Evolutionary conservation across 1,140 invertebrate species (phyloP).

Genomic region (Pseudomyrmex cubaensis): DNA sequence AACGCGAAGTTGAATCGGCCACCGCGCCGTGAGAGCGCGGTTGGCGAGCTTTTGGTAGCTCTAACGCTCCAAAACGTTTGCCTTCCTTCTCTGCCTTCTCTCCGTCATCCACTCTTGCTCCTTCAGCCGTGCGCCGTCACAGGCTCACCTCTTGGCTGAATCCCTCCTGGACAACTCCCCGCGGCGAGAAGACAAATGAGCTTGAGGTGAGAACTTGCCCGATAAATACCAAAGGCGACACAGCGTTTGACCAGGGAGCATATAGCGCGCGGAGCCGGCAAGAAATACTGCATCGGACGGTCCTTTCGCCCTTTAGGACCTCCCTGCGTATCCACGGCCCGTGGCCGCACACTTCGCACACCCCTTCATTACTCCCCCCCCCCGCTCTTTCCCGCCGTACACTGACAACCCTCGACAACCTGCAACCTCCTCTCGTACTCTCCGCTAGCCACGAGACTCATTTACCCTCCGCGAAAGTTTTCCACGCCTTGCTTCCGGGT

Average conservation of each 20-base stretch:
- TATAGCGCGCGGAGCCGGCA: slow-evolving; percentile 75
- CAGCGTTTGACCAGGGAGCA: slow-evolving; percentile 84
- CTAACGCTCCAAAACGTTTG: slow-evolving; percentile 46
- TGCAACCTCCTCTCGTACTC: slow-evolving; percentile 28
- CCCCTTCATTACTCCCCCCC: slow-evolving; percentile 65
- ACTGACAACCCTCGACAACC: slow-evolving; percentile 47
- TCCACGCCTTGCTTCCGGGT: slow-evolving; percentile 28
- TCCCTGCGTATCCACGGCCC: slow-evolving; percentile 56
- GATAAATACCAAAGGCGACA: slow-evolving; percentile 86
- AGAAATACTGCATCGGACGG: slow-evolving; percentile 81
- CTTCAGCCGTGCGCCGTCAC: slow-evolving; percentile 43
- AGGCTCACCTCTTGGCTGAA: slow-evolving; percentile 62
- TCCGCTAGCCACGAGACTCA: slow-evolving; percentile 70
- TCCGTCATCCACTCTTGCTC: slow-evolving; percentile 20
- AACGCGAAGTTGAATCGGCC: slow-evolving; percentile 53
- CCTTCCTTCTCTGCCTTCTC: slow-evolving; percentile 42
- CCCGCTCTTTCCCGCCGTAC: slow-evolving; percentile 15
- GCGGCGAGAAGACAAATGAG: slow-evolving; percentile 85
- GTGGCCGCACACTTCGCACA: slow-evolving; percentile 36
- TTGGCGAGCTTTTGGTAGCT: slow-evolving; percentile 55
- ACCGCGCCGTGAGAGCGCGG: slow-evolving; percentile 27
- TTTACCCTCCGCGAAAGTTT: slow-evolving; percentile 70
- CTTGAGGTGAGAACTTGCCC: slow-evolving; percentile 86
- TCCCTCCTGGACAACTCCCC: slow-evolving; percentile 78
- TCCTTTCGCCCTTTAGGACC: slow-evolving; percentile 68